phyloP scores from a whole-genome alignment of 2,888 invertebrate genomes.

The Drosophila affinis region DNA sequence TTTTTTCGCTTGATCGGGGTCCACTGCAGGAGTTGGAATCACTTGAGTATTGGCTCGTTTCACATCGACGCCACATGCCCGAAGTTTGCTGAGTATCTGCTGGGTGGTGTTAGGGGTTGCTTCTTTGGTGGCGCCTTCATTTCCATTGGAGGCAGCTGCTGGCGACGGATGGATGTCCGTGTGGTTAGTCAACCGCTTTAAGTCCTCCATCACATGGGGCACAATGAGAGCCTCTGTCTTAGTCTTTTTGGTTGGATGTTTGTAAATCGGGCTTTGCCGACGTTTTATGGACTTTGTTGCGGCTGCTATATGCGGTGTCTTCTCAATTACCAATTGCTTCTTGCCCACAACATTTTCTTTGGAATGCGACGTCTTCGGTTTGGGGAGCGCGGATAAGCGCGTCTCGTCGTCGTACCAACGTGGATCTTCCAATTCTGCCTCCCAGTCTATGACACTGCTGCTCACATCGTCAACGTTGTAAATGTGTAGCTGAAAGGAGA shows the following conservation, averaged over 20 bases:
- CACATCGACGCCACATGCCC: constrained; percentile 77
- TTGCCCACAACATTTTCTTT: constrained; percentile 66
- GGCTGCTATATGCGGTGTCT: background rate
- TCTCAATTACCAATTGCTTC: background rate
- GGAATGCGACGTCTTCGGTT: constrained; percentile 59
- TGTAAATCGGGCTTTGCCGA: background rate
- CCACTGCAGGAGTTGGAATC: constrained; percentile 14
- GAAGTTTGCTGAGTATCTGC: constrained; percentile 72
- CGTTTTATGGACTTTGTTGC: constrained; percentile 3
- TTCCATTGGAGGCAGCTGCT: background rate
- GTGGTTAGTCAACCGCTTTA: constrained; percentile 19
- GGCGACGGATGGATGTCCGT: background rate
- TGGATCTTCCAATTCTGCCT: constrained; percentile 77
- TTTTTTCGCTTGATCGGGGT: constrained; percentile 25
- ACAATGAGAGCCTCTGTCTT: constrained; percentile 19
- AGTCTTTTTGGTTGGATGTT: constrained; percentile 16
- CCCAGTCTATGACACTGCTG: constrained; percentile 63
- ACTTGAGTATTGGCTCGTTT: constrained; percentile 55
- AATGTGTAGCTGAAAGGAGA: constrained; percentile 59
- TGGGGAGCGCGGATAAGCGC: constrained; percentile 11
- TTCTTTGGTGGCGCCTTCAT: background rate
- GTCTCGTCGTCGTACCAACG: constrained; percentile 72
- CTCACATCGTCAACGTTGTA: constrained; percentile 70
- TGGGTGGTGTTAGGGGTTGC: constrained; percentile 44
- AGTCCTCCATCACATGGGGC: constrained; percentile 32